Evolutionary conservation across 2,797 vertebrate genomes (phyloP).

Genomic region (Bradypodion pumilum): DNA sequence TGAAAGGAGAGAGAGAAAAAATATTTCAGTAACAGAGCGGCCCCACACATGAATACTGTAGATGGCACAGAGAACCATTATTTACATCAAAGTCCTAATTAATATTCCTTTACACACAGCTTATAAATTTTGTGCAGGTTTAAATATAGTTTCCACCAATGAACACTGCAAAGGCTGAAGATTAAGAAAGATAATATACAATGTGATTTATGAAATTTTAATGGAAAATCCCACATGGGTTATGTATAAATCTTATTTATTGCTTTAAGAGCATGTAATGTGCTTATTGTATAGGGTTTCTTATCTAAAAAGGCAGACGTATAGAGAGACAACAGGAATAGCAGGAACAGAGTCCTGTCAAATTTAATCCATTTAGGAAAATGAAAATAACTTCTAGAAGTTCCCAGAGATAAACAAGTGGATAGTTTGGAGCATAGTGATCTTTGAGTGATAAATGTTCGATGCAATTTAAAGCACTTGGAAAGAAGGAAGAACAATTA

Average conservation of each 20-base stretch:
- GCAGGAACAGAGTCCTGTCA: slow-evolving; percentile 71
- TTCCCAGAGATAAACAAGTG: slow-evolving; percentile 50
- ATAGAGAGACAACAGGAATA: slow-evolving; percentile 42
- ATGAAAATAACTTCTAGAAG: slow-evolving; percentile 59
- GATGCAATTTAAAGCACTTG: slow-evolving; percentile 31
- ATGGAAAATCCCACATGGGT: slow-evolving; percentile 78
- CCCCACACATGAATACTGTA: background rate
- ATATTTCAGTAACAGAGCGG: slow-evolving; percentile 41
- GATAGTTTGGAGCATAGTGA: slow-evolving; percentile 47
- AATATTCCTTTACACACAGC: slow-evolving; percentile 51
- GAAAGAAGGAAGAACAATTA: background rate
- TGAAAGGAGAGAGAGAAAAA: background rate
- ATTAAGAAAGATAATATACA: slow-evolving; percentile 74
- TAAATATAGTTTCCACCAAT: slow-evolving; percentile 68
- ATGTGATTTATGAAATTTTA: slow-evolving; percentile 78
- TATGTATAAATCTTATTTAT: slow-evolving; percentile 79
- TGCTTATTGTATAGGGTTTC: slow-evolving; percentile 69
- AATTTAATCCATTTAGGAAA: slow-evolving; percentile 72
- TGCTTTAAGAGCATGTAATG: slow-evolving; percentile 74
- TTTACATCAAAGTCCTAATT: slow-evolving; percentile 58
- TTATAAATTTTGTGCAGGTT: slow-evolving; percentile 63
- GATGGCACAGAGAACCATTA: slow-evolving; percentile 2
- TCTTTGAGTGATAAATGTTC: slow-evolving; percentile 49
- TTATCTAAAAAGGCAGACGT: too few relatives aligned
- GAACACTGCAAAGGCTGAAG: slow-evolving; percentile 61